Conservation (phyloP, 1,140 invertebrate species). For the Drosophila guanche region DNA sequence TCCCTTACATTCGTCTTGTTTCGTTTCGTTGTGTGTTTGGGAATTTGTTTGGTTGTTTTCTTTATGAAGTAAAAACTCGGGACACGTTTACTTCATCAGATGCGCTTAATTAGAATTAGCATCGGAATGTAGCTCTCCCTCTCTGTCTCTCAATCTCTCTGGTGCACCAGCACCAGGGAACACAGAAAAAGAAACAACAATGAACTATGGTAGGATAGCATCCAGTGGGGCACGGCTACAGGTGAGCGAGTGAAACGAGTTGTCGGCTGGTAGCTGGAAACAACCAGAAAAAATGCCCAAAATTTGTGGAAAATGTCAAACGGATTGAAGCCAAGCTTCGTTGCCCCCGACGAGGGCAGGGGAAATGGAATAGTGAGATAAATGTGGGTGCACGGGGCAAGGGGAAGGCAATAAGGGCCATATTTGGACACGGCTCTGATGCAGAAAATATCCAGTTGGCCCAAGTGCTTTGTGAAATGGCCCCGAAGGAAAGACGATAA, state of each 20-base stretch:
- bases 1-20: background rate
- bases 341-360: background rate
- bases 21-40: slow-evolving; percentile 12
- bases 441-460: background rate
- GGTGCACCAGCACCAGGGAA: slow-evolving; percentile 5
- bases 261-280: background rate
- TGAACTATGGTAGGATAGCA: slow-evolving; percentile 31
- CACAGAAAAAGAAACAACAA: slow-evolving; percentile 13
- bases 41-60: slow-evolving; percentile 30
- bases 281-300: slow-evolving; percentile 18
- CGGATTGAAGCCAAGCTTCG: slow-evolving; percentile 14
- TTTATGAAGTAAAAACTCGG: slow-evolving; percentile 66
- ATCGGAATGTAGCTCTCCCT: slow-evolving; percentile 49
- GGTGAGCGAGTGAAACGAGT: background rate
- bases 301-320: slow-evolving; percentile 48
- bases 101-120: slow-evolving; percentile 74
- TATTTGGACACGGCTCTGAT: slow-evolving; percentile 11
- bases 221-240: background rate
- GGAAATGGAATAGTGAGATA: background rate
- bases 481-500: too few species aligned
- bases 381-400: background rate
- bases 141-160: too few species aligned
- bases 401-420: background rate
- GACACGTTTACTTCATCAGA: slow-evolving; percentile 73
- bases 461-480: too few species aligned